Base-by-base conservation (phyloP, 2,113 vertebrate genomes). In the Rousettus leschenaultii region DNA sequence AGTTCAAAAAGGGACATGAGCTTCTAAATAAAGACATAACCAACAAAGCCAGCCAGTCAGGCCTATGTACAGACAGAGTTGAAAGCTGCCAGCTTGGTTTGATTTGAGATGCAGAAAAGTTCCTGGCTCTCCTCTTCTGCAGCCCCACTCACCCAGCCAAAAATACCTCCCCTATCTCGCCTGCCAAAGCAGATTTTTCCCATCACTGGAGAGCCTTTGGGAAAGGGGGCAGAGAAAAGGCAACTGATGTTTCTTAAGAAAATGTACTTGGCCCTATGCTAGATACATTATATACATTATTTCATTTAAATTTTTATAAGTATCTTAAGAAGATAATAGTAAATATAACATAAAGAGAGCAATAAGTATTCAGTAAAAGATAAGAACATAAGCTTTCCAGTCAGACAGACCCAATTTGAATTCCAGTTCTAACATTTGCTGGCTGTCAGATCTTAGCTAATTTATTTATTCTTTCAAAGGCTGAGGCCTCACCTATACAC, bases 81-180 rank as follows among this genome's bases (percentile, higher is more conserved):
- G 91, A 96, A 91, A 96, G 95, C 97, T 97, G 93, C 89, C 96
- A 98, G 95, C 85, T 95, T 87, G 74, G 85, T 95, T 95, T 96
- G 97, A 97, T 97, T 97, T 89, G 96, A 97, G 97, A 91, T 91
- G 89, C 40, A 96, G 93, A 93, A 86, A 61, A 91, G 63, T 93
- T 97, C 86, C 87, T 26, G 15, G 66, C 75, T 94, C 95, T 83
- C 87, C 70, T 92, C 77, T 92, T 82, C 57, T 83, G 68, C 51
- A 86, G 57, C 73, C 83, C 83, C 59, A 51, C 63, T 97, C 88
- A 74, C 80, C 79, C 86, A 59, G 91, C 93, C 95, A 89, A 95
- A 98, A 97, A 97, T 98, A 98, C 89, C 89, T 95, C 63, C 95
- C 93, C 89, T 96, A 94, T 97, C 96, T 95, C 70, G 88, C 93